A percentile compares a stretch with the other conserved stretches of the same genome.
phyloP scores from a whole-genome alignment of 2,113 vertebrate species.

The Notarius quadriscutis region DNA sequence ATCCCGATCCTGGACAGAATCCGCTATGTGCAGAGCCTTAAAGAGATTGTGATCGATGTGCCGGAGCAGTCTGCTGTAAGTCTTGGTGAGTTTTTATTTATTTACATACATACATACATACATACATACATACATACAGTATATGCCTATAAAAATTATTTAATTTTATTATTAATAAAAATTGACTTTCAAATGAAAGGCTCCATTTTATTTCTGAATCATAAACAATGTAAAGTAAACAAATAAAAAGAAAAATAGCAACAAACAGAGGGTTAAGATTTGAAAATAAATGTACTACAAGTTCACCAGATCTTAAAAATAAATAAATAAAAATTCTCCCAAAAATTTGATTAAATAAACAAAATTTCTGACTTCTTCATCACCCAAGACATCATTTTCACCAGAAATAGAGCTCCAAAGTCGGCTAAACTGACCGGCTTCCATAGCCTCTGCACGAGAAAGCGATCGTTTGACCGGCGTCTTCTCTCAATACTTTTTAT shows the following conservation, averaged over 20 bases:
- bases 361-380: background rate
- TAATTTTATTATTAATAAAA: no score
- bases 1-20: constrained; percentile 90
- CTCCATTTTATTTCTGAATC: no score
- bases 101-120: no score
- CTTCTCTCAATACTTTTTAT: background rate
- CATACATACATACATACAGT: background rate
- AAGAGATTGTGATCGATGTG: constrained; percentile 97
- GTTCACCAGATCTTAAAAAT: background rate
- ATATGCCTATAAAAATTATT: no score
- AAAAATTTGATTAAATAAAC: no score
- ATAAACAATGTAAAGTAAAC: no score
- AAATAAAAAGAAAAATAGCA: no score
- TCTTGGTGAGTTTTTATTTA: constrained; percentile 75
- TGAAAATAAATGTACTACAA: no score
- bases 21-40: constrained; percentile 93
- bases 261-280: no score
- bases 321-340: background rate
- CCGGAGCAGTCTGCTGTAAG: constrained; percentile 94
- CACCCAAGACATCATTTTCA: background rate
- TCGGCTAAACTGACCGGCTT: background rate
- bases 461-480: background rate
- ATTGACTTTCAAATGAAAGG: no score
- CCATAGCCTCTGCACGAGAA: background rate
- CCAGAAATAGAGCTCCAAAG: background rate